Conservation (phyloP, 2,888 invertebrate species). For the Morinoia aosen region DNA sequence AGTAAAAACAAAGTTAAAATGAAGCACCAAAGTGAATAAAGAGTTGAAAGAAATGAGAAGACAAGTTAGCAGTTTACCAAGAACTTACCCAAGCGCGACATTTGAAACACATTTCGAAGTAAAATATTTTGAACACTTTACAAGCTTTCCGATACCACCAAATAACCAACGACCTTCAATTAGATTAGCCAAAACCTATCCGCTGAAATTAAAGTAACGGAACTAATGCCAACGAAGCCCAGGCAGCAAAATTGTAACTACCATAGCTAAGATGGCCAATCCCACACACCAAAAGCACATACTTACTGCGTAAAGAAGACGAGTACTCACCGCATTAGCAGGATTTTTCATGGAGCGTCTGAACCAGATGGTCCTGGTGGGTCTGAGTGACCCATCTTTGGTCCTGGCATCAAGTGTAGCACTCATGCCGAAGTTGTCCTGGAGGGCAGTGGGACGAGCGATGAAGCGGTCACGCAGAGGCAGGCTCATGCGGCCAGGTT, state of each 20-base stretch:
- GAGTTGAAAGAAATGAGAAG: neutral
- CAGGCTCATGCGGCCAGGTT: slow-evolving; percentile 37
- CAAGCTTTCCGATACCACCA: neutral
- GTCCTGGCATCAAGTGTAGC: neutral
- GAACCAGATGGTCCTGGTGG: slow-evolving; percentile 47
- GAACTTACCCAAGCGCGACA: neutral
- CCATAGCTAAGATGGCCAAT: neutral
- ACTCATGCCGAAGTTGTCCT: neutral
- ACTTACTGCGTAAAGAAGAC: neutral
- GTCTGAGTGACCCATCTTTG: neutral
- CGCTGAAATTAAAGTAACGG: too few species aligned
- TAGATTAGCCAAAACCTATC: too few species aligned
- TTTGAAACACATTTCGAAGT: neutral
- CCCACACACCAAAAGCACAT: too few species aligned
- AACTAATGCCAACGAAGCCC: neutral
- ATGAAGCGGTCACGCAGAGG: slow-evolving; percentile 32
- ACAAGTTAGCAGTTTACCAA: neutral
- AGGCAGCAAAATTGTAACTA: neutral
- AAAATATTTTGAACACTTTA: neutral
- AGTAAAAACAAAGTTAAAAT: neutral
- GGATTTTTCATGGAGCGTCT: slow-evolving; percentile 27
- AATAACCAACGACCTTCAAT: too few species aligned
- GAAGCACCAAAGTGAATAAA: neutral
- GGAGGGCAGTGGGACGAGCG: slow-evolving; percentile 14
- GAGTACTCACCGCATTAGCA: neutral